A percentile compares a stretch with the other conserved stretches of the same genome.
These are phyloP conservation scores for Echinops telfairi DNA, from an alignment of 2,113 vertebrate species.

Conservation along the genomic window DNA sequence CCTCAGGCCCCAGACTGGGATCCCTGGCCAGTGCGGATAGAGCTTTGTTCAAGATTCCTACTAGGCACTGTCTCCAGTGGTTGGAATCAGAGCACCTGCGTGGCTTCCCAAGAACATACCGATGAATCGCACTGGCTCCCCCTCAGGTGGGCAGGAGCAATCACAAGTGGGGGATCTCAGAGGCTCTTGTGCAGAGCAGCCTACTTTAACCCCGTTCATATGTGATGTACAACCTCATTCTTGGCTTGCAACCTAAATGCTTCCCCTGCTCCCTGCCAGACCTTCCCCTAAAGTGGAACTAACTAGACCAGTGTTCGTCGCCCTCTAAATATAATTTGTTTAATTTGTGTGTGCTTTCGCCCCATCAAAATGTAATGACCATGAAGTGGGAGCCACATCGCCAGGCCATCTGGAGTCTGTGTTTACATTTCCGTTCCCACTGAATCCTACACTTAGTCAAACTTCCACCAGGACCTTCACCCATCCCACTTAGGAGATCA, in stretches of 20 bases:
- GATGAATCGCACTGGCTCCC: neutral
- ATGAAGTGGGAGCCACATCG: neutral
- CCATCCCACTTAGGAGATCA: neutral
- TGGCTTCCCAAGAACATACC: neutral
- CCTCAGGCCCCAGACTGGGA: neutral
- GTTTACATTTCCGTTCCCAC: neutral
- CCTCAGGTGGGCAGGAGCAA: neutral
- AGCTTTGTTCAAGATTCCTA: neutral
- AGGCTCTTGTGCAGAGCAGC: neutral
- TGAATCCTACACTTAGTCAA: neutral
- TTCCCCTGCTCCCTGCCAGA: neutral
- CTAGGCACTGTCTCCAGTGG: accelerated
- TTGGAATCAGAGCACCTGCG: neutral
- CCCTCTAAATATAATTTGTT: neutral
- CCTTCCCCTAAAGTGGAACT: neutral
- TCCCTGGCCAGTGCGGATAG: neutral
- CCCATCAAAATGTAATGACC: neutral
- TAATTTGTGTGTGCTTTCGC: neutral
- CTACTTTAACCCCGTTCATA: neutral
- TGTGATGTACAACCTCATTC: neutral
- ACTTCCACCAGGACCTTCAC: neutral
- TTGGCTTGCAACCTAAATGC: neutral
- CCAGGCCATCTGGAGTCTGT: neutral
- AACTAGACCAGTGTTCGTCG: neutral
- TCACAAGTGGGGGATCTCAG: neutral